phyloP scores from a whole-genome alignment of 1,140 invertebrate genomes.

The Contarinia nasturtii region DNA sequence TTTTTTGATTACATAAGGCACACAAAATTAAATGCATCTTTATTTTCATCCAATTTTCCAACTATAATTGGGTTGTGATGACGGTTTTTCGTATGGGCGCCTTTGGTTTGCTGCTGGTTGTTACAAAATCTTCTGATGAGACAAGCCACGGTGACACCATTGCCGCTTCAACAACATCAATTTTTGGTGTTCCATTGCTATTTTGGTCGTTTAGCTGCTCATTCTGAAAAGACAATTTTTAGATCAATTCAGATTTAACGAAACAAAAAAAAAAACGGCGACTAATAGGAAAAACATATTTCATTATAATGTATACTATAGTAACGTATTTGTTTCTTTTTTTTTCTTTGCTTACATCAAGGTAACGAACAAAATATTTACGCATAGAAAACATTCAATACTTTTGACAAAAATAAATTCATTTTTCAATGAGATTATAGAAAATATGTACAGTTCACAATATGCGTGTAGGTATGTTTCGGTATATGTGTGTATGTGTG shows the following conservation, averaged over 20 bases:
- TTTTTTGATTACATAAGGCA: no score
- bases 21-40: no score
- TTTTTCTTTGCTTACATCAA: no score
- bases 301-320: not conserved
- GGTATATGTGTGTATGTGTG: no score
- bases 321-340: no score
- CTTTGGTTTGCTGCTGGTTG: slow-evolving; percentile 40
- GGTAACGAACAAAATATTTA: no score
- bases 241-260: not conserved
- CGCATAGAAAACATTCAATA: no score
- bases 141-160: slow-evolving; percentile 59
- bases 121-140: slow-evolving; percentile 43
- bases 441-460: no score
- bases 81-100: slow-evolving; percentile 62
- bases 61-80: slow-evolving; percentile 60
- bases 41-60: no score
- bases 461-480: no score
- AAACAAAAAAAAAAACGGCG: not conserved
- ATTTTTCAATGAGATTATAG: no score
- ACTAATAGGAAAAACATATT: not conserved
- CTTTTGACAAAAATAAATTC: no score
- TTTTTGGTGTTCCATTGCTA: slow-evolving; percentile 15
- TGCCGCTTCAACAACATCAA: slow-evolving; percentile 27
- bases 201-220: not conserved
- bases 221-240: not conserved